phyloP scores from a whole-genome alignment of 2,797 vertebrate species.

The Melanogrammus aeglefinus region DNA sequence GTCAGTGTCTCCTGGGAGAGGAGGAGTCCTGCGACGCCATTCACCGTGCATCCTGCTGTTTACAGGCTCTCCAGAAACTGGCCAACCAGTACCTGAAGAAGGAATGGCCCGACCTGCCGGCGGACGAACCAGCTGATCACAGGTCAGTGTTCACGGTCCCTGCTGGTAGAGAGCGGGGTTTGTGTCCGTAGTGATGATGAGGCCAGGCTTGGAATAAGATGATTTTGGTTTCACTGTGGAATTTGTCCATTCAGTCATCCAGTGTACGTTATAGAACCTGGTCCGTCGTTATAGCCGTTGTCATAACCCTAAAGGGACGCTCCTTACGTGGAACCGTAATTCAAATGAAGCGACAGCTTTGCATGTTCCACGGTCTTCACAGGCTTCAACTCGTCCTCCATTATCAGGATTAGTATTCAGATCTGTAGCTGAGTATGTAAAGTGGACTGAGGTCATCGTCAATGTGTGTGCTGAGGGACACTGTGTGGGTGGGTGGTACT shows the following conservation, averaged over 20 bases:
- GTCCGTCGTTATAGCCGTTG: not conserved
- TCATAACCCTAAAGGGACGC: not conserved
- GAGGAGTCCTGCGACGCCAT: constrained; percentile 26
- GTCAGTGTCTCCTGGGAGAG: constrained; percentile 11
- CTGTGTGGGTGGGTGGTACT: too few relatives aligned
- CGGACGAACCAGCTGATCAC: constrained; percentile 82
- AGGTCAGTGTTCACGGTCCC: constrained; percentile 69
- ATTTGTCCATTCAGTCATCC: not conserved
- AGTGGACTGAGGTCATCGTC: not conserved
- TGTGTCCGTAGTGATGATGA: not conserved
- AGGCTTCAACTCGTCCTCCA: not conserved
- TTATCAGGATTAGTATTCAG: not conserved
- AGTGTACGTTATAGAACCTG: not conserved
- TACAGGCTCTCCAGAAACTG: constrained; percentile 91
- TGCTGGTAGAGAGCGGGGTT: not conserved
- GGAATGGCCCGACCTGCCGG: constrained; percentile 85
- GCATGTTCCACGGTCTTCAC: not conserved
- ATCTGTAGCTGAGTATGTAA: not conserved
- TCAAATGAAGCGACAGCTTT: not conserved
- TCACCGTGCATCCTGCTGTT: not conserved
- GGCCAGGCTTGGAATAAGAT: too few relatives aligned
- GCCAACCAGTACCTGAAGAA: constrained; percentile 94
- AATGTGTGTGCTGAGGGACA: too few relatives aligned
- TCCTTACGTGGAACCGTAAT: not conserved
- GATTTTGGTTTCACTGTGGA: too few relatives aligned